Evolutionary conservation across 2,113 vertebrate genomes (phyloP), one percentile per base, ranked within the genome.

Genomic region (Lophochroa leadbeateri): DNA sequence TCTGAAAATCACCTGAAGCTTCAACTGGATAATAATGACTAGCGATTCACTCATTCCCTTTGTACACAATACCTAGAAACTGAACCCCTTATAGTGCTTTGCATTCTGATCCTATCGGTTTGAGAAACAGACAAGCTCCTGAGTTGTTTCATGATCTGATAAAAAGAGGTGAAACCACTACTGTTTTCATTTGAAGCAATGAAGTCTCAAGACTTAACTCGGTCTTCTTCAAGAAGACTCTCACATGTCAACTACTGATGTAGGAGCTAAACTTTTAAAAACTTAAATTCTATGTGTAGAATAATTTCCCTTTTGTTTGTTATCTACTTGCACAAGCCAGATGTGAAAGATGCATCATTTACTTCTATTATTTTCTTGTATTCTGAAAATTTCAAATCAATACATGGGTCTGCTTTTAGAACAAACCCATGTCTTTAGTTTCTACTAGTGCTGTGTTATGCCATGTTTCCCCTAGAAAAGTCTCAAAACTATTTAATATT

Each of bases 1-100:
- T 55, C 70, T 60, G 25, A 58, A 90, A 94, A 74, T 60, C 70
- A 95, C 39, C 35, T 10, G 15, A 49, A 87, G 50, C n/a, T 71
- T 79, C 92, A 78, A 8, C 1, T 77, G n/a, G 27, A 35, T 25
- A 46, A 19, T 17, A n/a, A 44, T 5, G 4, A 3, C 3, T 24
- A 35, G 21, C 0, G 0, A 82, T 85, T 64, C 71, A 76, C 17
- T 65, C 28, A 15, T 67, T 53, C 7, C 35, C 39, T 55, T 44
- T 28, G 24, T 15, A 53, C 6, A 15, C 6, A 43, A 5, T 3
- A 39, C 19, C 23, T 18, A 50, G 41, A 87, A 64, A 72, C 8
- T 1, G 18, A 82, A 68, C 3, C 4, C 17, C 16, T 31, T 33
- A 13, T 23, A 31, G 24, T 0, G 3, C 37, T 27, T 58, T n/a